A percentile compares a stretch with the other conserved stretches of the same genome.
Evolutionary conservation across 2,113 vertebrate genomes (phyloP).

Genomic region (Pantherophis guttatus): DNA sequence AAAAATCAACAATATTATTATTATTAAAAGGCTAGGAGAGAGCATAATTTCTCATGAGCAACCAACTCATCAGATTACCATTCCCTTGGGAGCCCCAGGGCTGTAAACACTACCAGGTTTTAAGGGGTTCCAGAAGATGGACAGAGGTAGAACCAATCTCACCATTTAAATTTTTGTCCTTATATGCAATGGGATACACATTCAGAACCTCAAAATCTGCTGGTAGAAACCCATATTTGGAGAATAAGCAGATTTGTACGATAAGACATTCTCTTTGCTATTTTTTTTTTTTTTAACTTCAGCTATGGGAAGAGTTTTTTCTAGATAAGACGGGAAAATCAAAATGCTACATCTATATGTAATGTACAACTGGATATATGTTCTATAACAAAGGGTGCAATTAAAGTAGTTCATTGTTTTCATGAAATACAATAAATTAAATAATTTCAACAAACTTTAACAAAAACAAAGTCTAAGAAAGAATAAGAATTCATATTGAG

Average conservation of each 20-base stretch:
- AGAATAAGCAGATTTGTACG: background rate
- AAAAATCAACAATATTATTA: background rate
- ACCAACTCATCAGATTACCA: too few relatives aligned
- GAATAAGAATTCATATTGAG: slow-evolving; percentile 15
- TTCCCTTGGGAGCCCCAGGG: too few relatives aligned
- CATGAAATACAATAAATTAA: background rate
- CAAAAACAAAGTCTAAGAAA: background rate
- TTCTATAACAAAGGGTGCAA: background rate
- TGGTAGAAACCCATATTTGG: background rate
- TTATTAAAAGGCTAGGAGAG: too few relatives aligned
- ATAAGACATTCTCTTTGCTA: background rate
- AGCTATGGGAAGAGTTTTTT: background rate
- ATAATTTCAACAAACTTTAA: background rate
- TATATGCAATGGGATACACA: too few relatives aligned
- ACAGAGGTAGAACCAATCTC: too few relatives aligned
- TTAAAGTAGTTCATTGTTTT: background rate
- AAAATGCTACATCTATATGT: background rate
- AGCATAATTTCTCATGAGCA: too few relatives aligned
- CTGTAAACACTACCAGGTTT: too few relatives aligned
- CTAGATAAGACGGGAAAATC: background rate
- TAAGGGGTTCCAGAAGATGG: too few relatives aligned
- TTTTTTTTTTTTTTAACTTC: background rate
- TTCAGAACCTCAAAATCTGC: background rate
- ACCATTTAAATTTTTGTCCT: background rate
- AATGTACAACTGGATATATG: background rate